Evolutionary conservation across 2,888 invertebrate species (phyloP).

Genomic region (Rhagonycha fulva): DNA sequence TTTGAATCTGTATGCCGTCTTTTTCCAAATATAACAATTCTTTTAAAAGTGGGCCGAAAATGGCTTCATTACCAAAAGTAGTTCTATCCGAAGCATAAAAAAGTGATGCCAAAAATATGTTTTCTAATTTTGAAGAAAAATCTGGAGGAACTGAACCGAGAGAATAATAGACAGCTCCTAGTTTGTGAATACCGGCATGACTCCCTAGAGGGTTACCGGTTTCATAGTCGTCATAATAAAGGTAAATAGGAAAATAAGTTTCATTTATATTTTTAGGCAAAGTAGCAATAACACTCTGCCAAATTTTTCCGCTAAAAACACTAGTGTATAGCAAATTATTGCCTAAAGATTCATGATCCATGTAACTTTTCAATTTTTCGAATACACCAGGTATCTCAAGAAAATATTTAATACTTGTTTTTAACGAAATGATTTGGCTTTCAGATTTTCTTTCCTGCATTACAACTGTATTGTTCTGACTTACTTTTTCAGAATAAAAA

Average conservation of each 20-base stretch:
- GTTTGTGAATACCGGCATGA: neutral
- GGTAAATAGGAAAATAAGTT: neutral
- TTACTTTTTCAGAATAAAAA: neutral
- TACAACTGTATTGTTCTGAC: neutral
- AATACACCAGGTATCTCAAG: neutral
- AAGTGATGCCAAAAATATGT: neutral
- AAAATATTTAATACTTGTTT: neutral
- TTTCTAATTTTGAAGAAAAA: neutral
- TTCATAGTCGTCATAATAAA: neutral
- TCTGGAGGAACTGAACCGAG: neutral
- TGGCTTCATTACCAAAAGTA: neutral
- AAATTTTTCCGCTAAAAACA: neutral
- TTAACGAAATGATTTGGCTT: neutral
- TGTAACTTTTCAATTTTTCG: neutral
- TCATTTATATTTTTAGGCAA: neutral
- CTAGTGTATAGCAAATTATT: neutral
- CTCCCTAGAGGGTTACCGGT: neutral
- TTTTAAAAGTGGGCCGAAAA: neutral
- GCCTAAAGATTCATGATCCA: neutral
- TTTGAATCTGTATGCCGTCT: neutral
- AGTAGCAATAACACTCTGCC: neutral
- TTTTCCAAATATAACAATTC: neutral
- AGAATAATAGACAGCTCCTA: neutral
- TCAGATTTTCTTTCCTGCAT: neutral
- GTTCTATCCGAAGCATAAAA: neutral